phyloP scores from a whole-genome alignment of 1,140 invertebrate genomes.

The Helicoverpa armigera region DNA sequence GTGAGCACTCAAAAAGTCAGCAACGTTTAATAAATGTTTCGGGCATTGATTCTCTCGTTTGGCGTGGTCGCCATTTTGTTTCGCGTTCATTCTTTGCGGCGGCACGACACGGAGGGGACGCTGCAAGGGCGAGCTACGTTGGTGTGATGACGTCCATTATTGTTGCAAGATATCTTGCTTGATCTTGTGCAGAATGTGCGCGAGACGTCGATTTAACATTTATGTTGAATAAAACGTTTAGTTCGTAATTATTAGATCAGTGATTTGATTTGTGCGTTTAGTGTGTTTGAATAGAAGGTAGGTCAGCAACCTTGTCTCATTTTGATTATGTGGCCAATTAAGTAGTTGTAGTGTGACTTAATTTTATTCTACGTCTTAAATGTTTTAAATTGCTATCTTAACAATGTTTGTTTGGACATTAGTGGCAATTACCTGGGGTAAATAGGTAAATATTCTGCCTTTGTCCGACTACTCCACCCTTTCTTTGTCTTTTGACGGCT shows the following conservation, averaged over 20 bases:
- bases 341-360: background rate
- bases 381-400: background rate
- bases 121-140: background rate
- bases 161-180: constrained; percentile 3
- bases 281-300: constrained; percentile 42
- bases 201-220: constrained; percentile 2
- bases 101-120: constrained; percentile 49
- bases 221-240: background rate
- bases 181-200: constrained; percentile 13
- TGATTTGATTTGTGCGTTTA: constrained; percentile 16
- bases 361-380: background rate
- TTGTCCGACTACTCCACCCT: background rate
- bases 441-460: background rate
- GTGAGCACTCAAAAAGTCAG: background rate
- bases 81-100: constrained; percentile 60
- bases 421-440: too few species aligned
- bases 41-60: background rate
- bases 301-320: background rate
- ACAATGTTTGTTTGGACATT: too few species aligned
- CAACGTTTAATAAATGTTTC: too few species aligned
- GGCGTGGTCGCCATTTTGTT: constrained; percentile 67
- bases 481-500: too few species aligned
- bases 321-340: background rate
- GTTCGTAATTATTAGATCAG: background rate
- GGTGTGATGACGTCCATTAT: background rate